phyloP scores from a whole-genome alignment of 2,888 invertebrate species.

The Trachelus stipa region DNA sequence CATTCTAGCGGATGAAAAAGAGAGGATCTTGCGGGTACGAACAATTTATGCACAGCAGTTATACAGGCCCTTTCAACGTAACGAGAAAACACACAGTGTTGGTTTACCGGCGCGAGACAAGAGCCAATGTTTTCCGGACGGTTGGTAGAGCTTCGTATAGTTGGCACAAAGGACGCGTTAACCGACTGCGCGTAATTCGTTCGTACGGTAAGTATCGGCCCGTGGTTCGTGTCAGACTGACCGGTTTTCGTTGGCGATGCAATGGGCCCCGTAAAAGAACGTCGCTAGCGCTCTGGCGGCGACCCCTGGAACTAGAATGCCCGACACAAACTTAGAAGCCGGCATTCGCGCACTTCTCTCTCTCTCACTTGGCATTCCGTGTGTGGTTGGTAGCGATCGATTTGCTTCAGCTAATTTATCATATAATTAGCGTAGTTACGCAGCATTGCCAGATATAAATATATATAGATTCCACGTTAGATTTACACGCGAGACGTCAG shows the following conservation, averaged over 20 bases:
- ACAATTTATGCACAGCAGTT: neutral
- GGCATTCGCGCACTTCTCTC: neutral
- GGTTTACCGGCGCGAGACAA: neutral
- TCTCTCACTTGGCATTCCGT: neutral
- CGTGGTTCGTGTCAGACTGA: neutral
- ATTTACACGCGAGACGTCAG: neutral
- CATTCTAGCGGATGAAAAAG: neutral
- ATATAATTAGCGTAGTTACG: neutral
- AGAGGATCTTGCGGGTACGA: neutral
- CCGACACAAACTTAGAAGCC: neutral
- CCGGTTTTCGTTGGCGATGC: neutral
- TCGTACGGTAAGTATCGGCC: neutral
- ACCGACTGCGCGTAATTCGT: neutral
- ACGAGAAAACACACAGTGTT: neutral
- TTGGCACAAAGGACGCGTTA: neutral
- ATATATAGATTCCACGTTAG: neutral
- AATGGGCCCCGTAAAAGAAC: neutral
- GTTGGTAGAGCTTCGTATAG: neutral
- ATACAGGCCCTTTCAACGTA: neutral
- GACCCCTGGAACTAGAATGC: neutral
- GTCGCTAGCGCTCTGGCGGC: neutral
- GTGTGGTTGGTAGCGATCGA: neutral
- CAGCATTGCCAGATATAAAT: neutral
- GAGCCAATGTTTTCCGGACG: neutral
- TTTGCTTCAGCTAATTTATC: neutral